A percentile compares a stretch with the other conserved stretches of the same genome.
phyloP scores from a whole-genome alignment of 2,888 invertebrate genomes.

The Copidosoma aretas region DNA sequence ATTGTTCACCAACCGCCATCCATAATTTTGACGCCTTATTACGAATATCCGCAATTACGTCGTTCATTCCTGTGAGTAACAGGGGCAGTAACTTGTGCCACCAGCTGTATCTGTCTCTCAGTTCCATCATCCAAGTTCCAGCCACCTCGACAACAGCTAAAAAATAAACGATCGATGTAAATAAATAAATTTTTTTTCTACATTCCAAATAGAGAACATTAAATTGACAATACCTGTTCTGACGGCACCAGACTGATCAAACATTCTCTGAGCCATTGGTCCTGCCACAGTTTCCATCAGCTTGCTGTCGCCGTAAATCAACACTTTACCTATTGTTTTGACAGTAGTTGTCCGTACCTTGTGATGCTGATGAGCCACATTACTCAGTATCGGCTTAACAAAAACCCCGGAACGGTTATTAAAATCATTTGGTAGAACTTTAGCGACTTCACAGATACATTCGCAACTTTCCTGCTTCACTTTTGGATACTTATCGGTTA shows the following conservation, averaged over 20 bases:
- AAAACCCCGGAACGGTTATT: constrained; percentile 77
- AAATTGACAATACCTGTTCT: constrained; percentile 63
- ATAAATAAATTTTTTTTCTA: background rate
- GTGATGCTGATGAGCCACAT: constrained; percentile 83
- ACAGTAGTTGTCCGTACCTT: constrained; percentile 79
- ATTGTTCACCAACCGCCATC: constrained; percentile 78
- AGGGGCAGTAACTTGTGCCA: constrained; percentile 86
- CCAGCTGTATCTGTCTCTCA: constrained; percentile 87
- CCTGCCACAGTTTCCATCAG: constrained; percentile 75
- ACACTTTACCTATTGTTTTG: constrained; percentile 72
- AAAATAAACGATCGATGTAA: constrained; percentile 22
- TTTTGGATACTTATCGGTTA: constrained; percentile 80
- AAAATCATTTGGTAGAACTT: constrained; percentile 72
- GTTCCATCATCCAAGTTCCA: constrained; percentile 77
- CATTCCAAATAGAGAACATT: background rate
- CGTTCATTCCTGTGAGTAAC: constrained; percentile 82
- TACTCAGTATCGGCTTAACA: constrained; percentile 75
- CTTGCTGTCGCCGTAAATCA: constrained; percentile 71
- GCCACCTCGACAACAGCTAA: constrained; percentile 78
- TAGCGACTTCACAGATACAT: constrained; percentile 73
- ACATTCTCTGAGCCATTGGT: constrained; percentile 85
- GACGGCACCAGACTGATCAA: constrained; percentile 83
- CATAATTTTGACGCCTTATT: constrained; percentile 71
- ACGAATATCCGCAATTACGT: constrained; percentile 78
- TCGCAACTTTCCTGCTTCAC: constrained; percentile 81